Percentiles rank a stretch among this genome's conserved stretches.
phyloP scores from a whole-genome alignment of 2,888 invertebrate species.

The Oxytorus armatus region DNA sequence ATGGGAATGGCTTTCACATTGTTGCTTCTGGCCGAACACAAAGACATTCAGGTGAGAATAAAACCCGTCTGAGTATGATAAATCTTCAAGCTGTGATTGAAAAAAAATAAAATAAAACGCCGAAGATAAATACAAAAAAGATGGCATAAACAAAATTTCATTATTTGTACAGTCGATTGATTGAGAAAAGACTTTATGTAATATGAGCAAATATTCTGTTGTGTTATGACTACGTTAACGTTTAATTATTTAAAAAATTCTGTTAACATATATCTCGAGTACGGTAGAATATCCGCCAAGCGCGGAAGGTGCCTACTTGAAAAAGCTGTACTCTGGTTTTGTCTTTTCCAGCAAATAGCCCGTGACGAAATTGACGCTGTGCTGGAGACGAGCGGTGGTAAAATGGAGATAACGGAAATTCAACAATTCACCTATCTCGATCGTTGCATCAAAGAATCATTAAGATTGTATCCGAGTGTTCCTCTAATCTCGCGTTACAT shows the following conservation, averaged over 20 bases:
- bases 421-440: constrained; percentile 89
- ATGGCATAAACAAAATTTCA: background rate
- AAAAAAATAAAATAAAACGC: background rate
- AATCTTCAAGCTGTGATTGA: background rate
- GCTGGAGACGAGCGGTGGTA: constrained; percentile 84
- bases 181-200: background rate
- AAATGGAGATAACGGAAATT: constrained; percentile 86
- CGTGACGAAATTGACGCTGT: constrained; percentile 80
- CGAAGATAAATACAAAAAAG: background rate
- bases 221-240: no score
- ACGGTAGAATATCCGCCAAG: no score
- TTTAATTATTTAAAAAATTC: no score
- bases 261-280: no score
- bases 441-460: constrained; percentile 89
- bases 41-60: constrained; percentile 59
- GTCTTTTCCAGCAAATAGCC: constrained; percentile 61
- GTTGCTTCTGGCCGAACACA: constrained; percentile 68
- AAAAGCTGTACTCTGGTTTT: no score
- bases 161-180: background rate
- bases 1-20: constrained; percentile 64
- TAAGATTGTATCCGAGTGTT: constrained; percentile 89
- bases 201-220: constrained; percentile 81
- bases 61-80: background rate
- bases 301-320: no score
- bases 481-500: constrained; percentile 87